phyloP scores from a whole-genome alignment of 2,888 invertebrate genomes.

The Chrysomela aeneicollis region DNA sequence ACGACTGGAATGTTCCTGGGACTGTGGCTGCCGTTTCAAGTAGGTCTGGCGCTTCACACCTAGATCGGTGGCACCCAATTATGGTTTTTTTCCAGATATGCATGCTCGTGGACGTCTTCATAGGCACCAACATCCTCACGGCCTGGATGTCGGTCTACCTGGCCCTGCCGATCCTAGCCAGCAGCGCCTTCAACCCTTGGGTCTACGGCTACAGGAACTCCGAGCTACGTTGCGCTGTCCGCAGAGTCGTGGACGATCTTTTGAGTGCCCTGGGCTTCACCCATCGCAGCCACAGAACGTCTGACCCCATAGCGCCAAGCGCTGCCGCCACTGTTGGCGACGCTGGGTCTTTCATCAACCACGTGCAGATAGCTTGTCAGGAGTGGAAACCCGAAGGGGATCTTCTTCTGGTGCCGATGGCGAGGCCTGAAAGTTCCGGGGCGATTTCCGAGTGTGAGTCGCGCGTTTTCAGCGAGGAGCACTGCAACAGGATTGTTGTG shows the following conservation, averaged over 20 bases:
- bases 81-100: constrained; percentile 60
- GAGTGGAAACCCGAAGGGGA: constrained; percentile 54
- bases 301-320: constrained; percentile 56
- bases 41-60: no score
- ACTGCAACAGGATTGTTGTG: constrained; percentile 47
- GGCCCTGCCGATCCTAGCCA: constrained; percentile 67
- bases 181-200: constrained; percentile 71
- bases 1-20: constrained; percentile 70
- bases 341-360: constrained; percentile 57
- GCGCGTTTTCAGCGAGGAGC: constrained; percentile 42
- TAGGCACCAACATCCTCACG: constrained; percentile 63
- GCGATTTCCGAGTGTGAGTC: constrained; percentile 46
- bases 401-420: constrained; percentile 58
- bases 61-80: no score
- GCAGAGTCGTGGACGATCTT: constrained; percentile 65
- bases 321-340: constrained; percentile 59
- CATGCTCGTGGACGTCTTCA: constrained; percentile 65
- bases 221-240: constrained; percentile 68
- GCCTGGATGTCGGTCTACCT: constrained; percentile 66
- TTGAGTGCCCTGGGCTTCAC: constrained; percentile 61
- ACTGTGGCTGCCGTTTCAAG: constrained; percentile 71
- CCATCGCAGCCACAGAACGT: constrained; percentile 54
- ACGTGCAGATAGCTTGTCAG: constrained; percentile 52
- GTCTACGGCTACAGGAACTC: constrained; percentile 71
- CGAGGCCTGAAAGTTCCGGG: constrained; percentile 57